phyloP scores from a whole-genome alignment of 2,797 vertebrate species.

The Eospalax fontanierii region DNA sequence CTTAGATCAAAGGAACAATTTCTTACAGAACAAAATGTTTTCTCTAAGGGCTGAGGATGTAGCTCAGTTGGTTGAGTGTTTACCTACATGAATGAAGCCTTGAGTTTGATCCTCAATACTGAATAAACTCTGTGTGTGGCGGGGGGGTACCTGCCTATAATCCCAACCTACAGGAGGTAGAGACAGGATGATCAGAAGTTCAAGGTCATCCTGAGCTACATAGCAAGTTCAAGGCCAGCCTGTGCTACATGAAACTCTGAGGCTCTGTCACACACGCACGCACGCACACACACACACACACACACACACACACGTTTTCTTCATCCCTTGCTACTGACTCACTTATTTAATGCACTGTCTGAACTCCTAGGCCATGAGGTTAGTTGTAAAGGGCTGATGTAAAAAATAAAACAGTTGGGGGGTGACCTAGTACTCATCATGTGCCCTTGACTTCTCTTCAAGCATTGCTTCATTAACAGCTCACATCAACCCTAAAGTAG shows the following conservation, averaged over 20 bases:
- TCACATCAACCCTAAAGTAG: neutral
- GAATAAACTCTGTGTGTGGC: neutral
- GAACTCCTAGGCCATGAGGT: neutral
- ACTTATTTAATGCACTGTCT: neutral
- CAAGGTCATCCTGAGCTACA: neutral
- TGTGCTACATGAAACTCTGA: neutral
- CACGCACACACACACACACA: too few species aligned
- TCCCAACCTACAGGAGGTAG: neutral
- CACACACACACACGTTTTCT: neutral
- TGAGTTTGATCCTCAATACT: neutral
- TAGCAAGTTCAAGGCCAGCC: neutral
- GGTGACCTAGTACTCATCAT: neutral
- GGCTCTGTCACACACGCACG: too few species aligned
- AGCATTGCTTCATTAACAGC: neutral
- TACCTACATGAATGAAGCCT: neutral
- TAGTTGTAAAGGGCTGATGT: neutral
- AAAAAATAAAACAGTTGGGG: neutral
- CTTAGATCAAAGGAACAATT: conserved; percentile 43
- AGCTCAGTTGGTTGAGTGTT: neutral
- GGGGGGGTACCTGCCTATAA: neutral
- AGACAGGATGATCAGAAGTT: neutral
- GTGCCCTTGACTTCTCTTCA: neutral
- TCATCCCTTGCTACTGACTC: conserved; percentile 6
- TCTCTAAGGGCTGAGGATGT: neutral
- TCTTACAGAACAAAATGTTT: neutral